Evolutionary conservation across 2,888 invertebrate genomes (phyloP), one percentile per base, ranked within the genome.

Genomic region (Chalcosyrphus nemorum): DNA sequence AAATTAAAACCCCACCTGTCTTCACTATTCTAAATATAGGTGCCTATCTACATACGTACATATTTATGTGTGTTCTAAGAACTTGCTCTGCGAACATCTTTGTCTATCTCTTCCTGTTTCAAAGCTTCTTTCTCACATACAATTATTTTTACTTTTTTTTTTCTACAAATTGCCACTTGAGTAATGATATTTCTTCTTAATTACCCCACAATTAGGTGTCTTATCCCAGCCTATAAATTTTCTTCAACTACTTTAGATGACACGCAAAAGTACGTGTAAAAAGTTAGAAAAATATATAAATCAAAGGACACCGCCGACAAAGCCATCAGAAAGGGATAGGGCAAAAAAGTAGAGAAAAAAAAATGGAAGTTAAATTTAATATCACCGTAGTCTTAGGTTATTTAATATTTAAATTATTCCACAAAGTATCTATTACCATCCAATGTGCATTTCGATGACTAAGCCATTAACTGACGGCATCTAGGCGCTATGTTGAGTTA

Each of bases 401-500:
- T 57, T 45, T 70, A 32, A 50, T 50, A 52, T 45, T 77, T 32
- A 52, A 76, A 76, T 68, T 76, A 59, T 75, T 43, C 68, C 21
- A 66, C n/a, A 68, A 41, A 27, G 65, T 65, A 47, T 57, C 54
- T 32, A 35, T 27, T 50, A 41, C 50, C 27, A 17, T 41, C 9
- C 13, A 27, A 50, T 27, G 50, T 47, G 27, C 17, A 17, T 47
- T 63, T 19, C 43, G 45, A 38, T 57, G 71, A 9, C 32, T 38
- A 38, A 19, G 38, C 27, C 41, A 61, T 57, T 50, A 59, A 43
- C 71, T 45, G 35, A 50, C 17, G 45, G 70, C 57, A 57, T 32
- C 15, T 50, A 15, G 24, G 7, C 3, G 4, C 6, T 47, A 32
- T 13, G 19, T 41, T n/a, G n/a, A 50, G 41, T 29, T 15, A 24